Conservation (phyloP, 1,140 invertebrate genomes). For the Berghia stephanieae region DNA sequence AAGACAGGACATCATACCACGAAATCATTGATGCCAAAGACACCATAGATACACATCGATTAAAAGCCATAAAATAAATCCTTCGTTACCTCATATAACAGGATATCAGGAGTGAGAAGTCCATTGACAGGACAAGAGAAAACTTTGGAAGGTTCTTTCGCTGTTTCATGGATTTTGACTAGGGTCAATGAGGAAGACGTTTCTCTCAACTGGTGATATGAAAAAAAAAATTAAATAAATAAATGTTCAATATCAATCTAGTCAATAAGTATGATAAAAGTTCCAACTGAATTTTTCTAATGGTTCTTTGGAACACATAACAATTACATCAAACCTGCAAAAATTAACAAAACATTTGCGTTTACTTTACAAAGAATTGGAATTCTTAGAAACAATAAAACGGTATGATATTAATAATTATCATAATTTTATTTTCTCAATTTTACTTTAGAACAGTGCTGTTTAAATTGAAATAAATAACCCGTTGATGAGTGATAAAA, state of each 20-base stretch:
- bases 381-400: too few species aligned
- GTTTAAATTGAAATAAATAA: too few species aligned
- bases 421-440: too few species aligned
- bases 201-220: neutral
- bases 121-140: constrained; percentile 15
- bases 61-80: neutral
- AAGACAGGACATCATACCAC: neutral
- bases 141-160: constrained; percentile 20
- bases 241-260: neutral
- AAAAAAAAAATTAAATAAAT: neutral
- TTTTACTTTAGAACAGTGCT: too few species aligned
- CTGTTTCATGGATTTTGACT: constrained; percentile 15
- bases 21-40: neutral
- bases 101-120: constrained; percentile 32
- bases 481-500: too few species aligned
- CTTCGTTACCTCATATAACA: constrained; percentile 31
- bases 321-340: too few species aligned
- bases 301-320: too few species aligned
- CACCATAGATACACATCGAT: neutral
- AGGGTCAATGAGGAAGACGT: constrained; percentile 27
- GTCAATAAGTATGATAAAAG: too few species aligned
- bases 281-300: too few species aligned
- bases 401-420: too few species aligned
- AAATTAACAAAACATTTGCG: too few species aligned
- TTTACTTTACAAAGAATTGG: too few species aligned